Conservation (phyloP, 2,888 invertebrate genomes). For the Philopedon plagiatum region DNA sequence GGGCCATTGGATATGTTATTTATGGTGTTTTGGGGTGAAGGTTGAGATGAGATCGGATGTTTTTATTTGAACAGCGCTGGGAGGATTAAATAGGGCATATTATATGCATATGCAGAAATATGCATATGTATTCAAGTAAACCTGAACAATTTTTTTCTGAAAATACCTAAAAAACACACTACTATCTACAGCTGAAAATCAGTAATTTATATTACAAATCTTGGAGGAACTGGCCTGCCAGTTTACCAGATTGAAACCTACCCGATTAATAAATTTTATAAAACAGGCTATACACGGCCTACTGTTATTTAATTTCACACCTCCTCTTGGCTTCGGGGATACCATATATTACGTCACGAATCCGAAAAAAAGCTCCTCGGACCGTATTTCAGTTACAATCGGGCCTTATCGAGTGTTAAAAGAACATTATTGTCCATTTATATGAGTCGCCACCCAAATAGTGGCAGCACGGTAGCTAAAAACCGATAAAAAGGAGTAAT, state of each 20-base stretch:
- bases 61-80: slow-evolving; percentile 16
- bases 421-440: slow-evolving; percentile 60
- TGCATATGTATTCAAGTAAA: no score
- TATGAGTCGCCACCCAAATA: slow-evolving; percentile 59
- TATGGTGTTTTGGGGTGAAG: slow-evolving; percentile 21
- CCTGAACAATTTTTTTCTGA: no score
- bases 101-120: no score
- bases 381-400: slow-evolving; percentile 50
- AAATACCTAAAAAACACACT: no score
- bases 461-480: slow-evolving; percentile 59
- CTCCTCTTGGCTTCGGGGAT: neutral
- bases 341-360: neutral
- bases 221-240: no score
- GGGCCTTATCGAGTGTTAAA: slow-evolving; percentile 58
- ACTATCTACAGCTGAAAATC: no score
- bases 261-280: no score
- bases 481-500: slow-evolving; percentile 58
- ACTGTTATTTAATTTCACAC: neutral
- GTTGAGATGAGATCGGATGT: slow-evolving; percentile 1
- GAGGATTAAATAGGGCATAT: no score
- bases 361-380: slow-evolving; percentile 6
- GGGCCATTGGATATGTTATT: slow-evolving; percentile 46
- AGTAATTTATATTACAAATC: no score
- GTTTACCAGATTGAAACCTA: no score
- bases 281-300: neutral